phyloP scores from a whole-genome alignment of 2,797 vertebrate species.

The Antennarius maculatus region DNA sequence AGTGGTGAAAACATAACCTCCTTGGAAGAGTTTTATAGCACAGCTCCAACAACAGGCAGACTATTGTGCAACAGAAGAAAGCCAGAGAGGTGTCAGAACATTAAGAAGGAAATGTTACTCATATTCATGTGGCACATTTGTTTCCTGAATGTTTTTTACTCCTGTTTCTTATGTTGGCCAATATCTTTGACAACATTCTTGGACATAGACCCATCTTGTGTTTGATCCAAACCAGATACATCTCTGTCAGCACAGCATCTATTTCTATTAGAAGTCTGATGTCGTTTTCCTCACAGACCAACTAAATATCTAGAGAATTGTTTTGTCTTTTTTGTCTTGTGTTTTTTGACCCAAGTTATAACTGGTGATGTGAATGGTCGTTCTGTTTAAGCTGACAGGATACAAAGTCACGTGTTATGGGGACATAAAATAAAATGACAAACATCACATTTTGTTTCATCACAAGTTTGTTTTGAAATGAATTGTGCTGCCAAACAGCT shows the following conservation, averaged over 20 bases:
- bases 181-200: background rate
- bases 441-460: no score
- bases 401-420: background rate
- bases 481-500: slow-evolving; percentile 5
- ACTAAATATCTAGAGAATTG: background rate
- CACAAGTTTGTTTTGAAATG: background rate
- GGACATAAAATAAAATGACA: no score
- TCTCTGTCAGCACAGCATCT: background rate
- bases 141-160: background rate
- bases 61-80: background rate
- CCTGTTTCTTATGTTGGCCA: background rate
- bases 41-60: background rate
- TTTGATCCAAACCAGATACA: background rate
- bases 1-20: no score
- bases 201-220: background rate
- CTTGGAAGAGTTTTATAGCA: background rate
- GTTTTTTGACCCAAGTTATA: no score
- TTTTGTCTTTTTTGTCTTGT: background rate
- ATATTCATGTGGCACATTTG: no score
- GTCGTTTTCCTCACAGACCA: background rate
- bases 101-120: background rate
- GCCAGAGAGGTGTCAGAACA: background rate
- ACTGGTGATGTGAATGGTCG: no score
- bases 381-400: background rate
- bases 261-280: background rate